These are phyloP conservation scores for Lacerta bilineata DNA, from an alignment of 2,797 vertebrate species.

Conservation along the genomic window DNA sequence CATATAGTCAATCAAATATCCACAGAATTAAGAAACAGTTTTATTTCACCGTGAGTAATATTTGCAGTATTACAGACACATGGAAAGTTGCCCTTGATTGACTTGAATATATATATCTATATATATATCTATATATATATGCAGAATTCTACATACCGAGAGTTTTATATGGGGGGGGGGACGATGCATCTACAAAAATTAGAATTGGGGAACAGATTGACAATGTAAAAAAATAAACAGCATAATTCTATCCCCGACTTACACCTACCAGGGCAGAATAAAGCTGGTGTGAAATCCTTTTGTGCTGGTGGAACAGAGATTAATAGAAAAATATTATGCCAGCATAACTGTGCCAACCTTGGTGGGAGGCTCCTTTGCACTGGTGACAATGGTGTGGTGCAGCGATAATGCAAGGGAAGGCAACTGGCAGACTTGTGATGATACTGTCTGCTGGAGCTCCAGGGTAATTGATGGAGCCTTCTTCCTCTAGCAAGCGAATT, in stretches of 20 bases:
- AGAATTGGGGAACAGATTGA: not conserved
- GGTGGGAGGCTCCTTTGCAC: not conserved
- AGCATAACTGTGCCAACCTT: not conserved
- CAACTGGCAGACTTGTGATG: too few species aligned
- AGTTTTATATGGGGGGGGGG: not conserved
- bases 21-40: not conserved
- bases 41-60: not conserved
- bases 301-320: not conserved
- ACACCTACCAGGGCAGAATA: not conserved
- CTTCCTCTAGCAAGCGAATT: not conserved
- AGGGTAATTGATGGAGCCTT: not conserved
- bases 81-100: not conserved
- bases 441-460: too few species aligned
- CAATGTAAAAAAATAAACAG: not conserved
- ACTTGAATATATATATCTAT: too few species aligned
- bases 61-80: not conserved
- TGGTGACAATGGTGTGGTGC: not conserved
- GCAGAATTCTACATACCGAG: not conserved
- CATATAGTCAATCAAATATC: not conserved
- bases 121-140: too few species aligned
- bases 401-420: too few species aligned
- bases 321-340: not conserved
- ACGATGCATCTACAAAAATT: not conserved
- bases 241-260: not conserved
- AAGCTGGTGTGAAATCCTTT: not conserved